Conservation (phyloP, 2,888 invertebrate species). For the Dynastes grantii region DNA sequence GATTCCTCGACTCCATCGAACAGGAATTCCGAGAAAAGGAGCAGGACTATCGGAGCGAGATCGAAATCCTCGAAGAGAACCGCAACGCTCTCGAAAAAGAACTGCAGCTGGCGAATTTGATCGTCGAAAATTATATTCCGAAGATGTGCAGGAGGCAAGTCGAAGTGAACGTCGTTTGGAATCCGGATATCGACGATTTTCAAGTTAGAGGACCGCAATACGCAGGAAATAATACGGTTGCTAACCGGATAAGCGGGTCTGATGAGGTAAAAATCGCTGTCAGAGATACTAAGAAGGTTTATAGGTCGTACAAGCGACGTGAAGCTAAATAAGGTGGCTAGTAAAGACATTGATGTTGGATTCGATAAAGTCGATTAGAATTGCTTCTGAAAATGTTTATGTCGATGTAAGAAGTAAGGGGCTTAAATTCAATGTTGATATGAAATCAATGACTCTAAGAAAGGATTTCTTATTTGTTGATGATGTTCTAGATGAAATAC, state of each 20-base stretch:
- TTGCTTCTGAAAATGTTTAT: too few species aligned
- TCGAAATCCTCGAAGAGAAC: constrained; percentile 73
- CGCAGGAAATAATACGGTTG: constrained; percentile 87
- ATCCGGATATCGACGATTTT: constrained; percentile 97
- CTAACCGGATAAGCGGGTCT: not conserved
- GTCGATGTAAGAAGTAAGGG: too few species aligned
- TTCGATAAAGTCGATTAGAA: too few species aligned
- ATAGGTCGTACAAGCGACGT: too few species aligned
- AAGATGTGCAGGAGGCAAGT: constrained; percentile 89
- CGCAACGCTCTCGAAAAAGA: constrained; percentile 22
- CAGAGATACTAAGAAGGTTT: too few species aligned
- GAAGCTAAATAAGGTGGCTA: too few species aligned
- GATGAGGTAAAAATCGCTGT: too few species aligned
- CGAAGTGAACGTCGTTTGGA: constrained; percentile 92
- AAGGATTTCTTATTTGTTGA: too few species aligned
- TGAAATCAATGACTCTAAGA: too few species aligned
- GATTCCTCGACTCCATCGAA: constrained; percentile 84
- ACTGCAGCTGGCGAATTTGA: constrained; percentile 80
- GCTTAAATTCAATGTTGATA: too few species aligned
- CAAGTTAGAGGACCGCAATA: constrained; percentile 96
- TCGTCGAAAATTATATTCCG: constrained; percentile 92
- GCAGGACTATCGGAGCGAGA: constrained; percentile 93
- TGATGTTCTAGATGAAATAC: too few species aligned
- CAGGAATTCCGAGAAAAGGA: constrained; percentile 85
- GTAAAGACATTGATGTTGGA: too few species aligned